Evolutionary conservation across 2,113 vertebrate genomes (phyloP), one percentile per base, ranked within the genome.

Genomic region (Tylochromis polylepis): DNA sequence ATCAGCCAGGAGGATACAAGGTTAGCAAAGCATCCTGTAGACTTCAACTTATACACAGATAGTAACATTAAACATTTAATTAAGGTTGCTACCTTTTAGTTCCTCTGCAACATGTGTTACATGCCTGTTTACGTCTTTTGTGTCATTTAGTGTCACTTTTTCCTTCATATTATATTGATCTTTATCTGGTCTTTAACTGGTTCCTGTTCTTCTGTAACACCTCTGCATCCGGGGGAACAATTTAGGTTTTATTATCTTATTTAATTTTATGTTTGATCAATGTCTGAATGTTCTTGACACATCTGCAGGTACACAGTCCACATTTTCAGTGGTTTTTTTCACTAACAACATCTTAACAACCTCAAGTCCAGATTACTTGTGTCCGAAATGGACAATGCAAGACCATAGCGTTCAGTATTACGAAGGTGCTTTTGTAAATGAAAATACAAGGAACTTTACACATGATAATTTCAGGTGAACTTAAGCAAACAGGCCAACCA

Each of bases 1-100:
- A 97, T 89, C 94, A 58, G 18, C 94, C 94, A 29, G 89, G 84
- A 83, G 95, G 94, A 62, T 95, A 91, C 62, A 96, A 95, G 95
- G 96, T 96, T 16, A 67, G 90, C 65, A 31, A 75, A 87, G 49
- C 51, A 24, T 9, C 5, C 5, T 49, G 60, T 36, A n/a, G 8
- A 31, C 29, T 34, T 72, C 6, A 41, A 14, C 2, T 6, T n/a
- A 15, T n/a, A 24, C 6, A 29, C 8, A 70, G 15, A 38, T 4
- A 36, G 11, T 56, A 43, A 6, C 27, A 27, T 49, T 1, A 83
- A 62, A 67, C 14, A 49, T 31, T 77, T 75, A 14, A 77, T 34
- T 77, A 53, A 53, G 46, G 46, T 77, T 77, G 14, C 12, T 31
- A 20, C n/a, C 27, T 51, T 51, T n/a, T 51, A 31, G 6, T 51